Evolutionary conservation across 2,113 vertebrate species (phyloP), one percentile per base, ranked within the genome.

Genomic region (Alligator mississippiensis): DNA sequence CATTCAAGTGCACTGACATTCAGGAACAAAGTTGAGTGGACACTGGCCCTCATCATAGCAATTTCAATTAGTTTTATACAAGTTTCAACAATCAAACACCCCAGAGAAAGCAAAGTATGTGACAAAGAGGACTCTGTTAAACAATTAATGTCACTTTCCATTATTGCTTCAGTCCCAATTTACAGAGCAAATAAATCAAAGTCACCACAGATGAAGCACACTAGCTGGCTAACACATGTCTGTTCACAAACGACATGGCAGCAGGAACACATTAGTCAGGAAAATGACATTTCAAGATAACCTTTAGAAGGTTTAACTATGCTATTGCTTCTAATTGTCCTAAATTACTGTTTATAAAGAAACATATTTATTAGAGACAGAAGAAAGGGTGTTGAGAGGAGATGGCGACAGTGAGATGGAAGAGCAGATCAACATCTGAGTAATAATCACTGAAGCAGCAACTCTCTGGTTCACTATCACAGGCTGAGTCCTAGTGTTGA

Each of bases 161-260:
- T 99, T 98, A 99, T 98, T 98, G 98, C 98, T 97, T 97, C 91
- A 95, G 98, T 98, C 98, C 98, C 97, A 98, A 98, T 98, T 98
- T 99, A 98, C 98, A 98, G 96, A 98, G 98, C 98, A 99, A 98
- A 99, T 99, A 98, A 98, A 99, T 99, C 98, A 99, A 98, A 98
- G 98, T 98, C 98, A 97, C 94, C 84, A 95, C 91, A 96, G 97
- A 98, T 97, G 96, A 98, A 97, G 96, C 93, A 92, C 92, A 89
- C 90, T 96, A 97, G 97, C 97, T 96, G 97, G 97, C 96, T 96
- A 98, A 98, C 98, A 98, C 96, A 97, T 97, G 97, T 96, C 98
- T 97, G 96, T 98, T 98, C 98, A 97, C 97, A 98, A 97, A 98
- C 93, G 98, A 98, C 98, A 98, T 92, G 96, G 96, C 90, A 93